Conservation (phyloP, 2,888 invertebrate species). For the Alviniconcha strummeri region DNA sequence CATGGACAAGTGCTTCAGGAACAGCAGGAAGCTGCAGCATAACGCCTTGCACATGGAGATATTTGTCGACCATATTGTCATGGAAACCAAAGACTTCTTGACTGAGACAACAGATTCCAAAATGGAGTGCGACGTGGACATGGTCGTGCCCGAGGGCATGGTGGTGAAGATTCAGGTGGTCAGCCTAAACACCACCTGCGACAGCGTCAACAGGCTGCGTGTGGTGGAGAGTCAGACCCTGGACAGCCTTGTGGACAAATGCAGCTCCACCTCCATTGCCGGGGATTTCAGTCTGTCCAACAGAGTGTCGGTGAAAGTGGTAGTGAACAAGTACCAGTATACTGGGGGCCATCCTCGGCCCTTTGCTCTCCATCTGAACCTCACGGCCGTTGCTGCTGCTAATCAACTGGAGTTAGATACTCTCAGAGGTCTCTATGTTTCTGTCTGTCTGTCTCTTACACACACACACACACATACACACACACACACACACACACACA, state of each 20-base stretch:
- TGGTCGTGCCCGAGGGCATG: slow-evolving; percentile 1
- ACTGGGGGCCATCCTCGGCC: no score
- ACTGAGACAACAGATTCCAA: background rate
- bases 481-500: no score
- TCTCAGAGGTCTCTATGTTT: no score
- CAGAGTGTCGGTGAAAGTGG: background rate
- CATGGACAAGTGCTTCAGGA: background rate
- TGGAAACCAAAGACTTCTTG: no score
- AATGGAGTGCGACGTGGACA: background rate
- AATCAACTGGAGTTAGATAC: background rate
- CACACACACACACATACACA: no score
- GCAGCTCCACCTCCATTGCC: background rate
- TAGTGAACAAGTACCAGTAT: no score
- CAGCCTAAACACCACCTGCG: slow-evolving; percentile 4
- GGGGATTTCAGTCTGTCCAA: slow-evolving; percentile 12
- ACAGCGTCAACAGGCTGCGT: background rate
- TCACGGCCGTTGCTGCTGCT: background rate
- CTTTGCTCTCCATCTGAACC: background rate
- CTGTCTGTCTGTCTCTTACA: no score
- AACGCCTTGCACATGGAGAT: slow-evolving; percentile 5
- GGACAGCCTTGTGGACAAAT: slow-evolving; percentile 11
- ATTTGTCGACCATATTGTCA: no score
- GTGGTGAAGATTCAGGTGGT: slow-evolving; percentile 13
- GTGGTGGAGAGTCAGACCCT: background rate
- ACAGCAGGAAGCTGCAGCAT: no score